A percentile compares a stretch with the other conserved stretches of the same genome.
Conservation (phyloP, 1,140 invertebrate species). For the Physella acuta region DNA sequence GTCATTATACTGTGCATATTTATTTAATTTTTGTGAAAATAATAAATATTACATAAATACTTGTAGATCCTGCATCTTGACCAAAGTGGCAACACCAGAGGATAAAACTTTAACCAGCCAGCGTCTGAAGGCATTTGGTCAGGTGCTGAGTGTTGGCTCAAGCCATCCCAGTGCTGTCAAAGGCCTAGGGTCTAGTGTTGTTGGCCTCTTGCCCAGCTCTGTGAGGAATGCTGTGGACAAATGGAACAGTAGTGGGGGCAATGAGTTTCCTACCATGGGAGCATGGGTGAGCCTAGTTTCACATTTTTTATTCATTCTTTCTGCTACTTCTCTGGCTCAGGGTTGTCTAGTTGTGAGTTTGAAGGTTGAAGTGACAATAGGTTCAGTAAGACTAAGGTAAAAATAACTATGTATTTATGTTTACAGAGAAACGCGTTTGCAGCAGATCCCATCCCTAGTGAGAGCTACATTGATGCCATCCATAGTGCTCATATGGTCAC, state of each 20-base stretch:
- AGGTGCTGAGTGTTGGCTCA: conserved; percentile 67
- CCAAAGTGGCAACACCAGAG: conserved; percentile 56
- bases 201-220: conserved; percentile 65
- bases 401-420: conserved; percentile 11
- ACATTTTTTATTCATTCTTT: too few species aligned
- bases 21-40: too few species aligned
- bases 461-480: conserved; percentile 72
- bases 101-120: conserved; percentile 43
- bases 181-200: conserved; percentile 65
- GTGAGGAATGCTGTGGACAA: conserved; percentile 68
- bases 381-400: background rate
- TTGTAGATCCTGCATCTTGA: conserved; percentile 60
- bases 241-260: conserved; percentile 65
- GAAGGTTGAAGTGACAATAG: background rate
- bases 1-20: too few species aligned
- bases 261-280: conserved; percentile 62
- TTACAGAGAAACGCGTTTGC: conserved; percentile 70
- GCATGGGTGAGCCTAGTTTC: conserved; percentile 60
- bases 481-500: conserved; percentile 59
- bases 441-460: conserved; percentile 79
- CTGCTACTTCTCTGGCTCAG: too few species aligned
- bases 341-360: too few species aligned
- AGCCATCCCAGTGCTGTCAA: conserved; percentile 62
- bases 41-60: too few species aligned
- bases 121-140: conserved; percentile 59